Evolutionary conservation across 2,797 vertebrate genomes (phyloP), one percentile per base, ranked within the genome.

Genomic region (Amblyopsis hoosieri): DNA sequence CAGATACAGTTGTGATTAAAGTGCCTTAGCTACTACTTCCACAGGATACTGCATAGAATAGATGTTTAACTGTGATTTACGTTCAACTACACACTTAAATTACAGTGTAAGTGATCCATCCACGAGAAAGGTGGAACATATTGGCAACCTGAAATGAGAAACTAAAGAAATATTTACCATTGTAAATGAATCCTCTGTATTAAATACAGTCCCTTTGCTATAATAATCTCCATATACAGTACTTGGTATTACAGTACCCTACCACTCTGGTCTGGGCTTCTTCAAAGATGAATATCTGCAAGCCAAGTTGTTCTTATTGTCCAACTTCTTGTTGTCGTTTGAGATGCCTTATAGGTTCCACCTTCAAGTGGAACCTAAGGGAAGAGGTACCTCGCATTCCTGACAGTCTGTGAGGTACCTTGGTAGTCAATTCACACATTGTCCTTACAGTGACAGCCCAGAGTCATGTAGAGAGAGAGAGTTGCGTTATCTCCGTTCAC

Each of bases 31-130:
- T 71, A 50, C 77, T 71, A 62, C 64, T 60, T 72, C 56, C 53
- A 58, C 61, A 67, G 66, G 49, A 54, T 50, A 62, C 58, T 49
- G 62, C 83, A 74, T n/a, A 60, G 62, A 46, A 77, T 56, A 52
- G 46, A 74, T 80, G 64, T 17, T 71, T 86, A 79, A 65, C 62
- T 65, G 56, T 78, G 83, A 89, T 85, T 85, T 85, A 87, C 78
- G 77, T 62, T 71, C 66, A 76, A 75, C 66, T 68, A 67, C 57
- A 54, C 68, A 65, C 57, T 67, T 54, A 62, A 69, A 76, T 84
- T 74, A 69, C 63, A 72, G 57, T 29, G 54, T 45, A 75, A 87
- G 64, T 69, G 78, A 81, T 84, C 69, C 62, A 54, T 74, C 62
- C 49, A 33, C 6, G 45, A 57, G 66, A 55, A 62, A 73, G 73